Evolutionary conservation across 2,888 invertebrate species (phyloP), one percentile per base, ranked within the genome.

Genomic region (Platycheirus rosarum): DNA sequence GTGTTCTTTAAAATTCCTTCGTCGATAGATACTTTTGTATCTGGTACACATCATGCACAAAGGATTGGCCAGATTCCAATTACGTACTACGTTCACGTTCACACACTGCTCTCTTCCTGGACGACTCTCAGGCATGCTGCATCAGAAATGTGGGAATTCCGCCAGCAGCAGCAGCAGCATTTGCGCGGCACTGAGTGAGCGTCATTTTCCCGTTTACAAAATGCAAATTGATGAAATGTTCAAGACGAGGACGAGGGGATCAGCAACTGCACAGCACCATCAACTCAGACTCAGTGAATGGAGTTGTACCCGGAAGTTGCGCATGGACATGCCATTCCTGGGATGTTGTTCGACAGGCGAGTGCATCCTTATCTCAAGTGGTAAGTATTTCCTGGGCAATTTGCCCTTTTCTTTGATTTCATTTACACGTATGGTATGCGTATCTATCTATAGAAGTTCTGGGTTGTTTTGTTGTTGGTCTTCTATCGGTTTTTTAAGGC

Each of bases 61-160:
- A 44, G 82, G 82, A 73, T 76, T 82, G 77, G 82, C 76, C 71
- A 73, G 44, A 68, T 77, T 82, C 66, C 80, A 82, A 82, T 71
- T 70, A 53, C 13, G 13, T 23, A 42, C 2, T 40, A 13, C 3
- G 42, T 9, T 1, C 5, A 20, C 2, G 3, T 29, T 13, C 0
- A 3, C 35, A 37, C 37, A 37, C 20, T 23, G n/a, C 18, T 32
- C 49, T 82, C 82, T 68, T 82, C 62, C 82, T 82, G 77, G 73
- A 71, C 71, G 65, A 18, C 9, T 40, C 66, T 48, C 32, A 55
- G 57, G 71, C 62, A 76, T 71, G 75, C 69, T 71, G 75, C 69
- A 75, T 75, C 63, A 75, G 26, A 76, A 73, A 82, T 77, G 77
- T 68, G 76, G 82, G 82, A 82, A 82, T 76, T 68, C 76, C 80